Conservation (phyloP, 2,113 vertebrate species). For the Macroglossus sobrinus region DNA sequence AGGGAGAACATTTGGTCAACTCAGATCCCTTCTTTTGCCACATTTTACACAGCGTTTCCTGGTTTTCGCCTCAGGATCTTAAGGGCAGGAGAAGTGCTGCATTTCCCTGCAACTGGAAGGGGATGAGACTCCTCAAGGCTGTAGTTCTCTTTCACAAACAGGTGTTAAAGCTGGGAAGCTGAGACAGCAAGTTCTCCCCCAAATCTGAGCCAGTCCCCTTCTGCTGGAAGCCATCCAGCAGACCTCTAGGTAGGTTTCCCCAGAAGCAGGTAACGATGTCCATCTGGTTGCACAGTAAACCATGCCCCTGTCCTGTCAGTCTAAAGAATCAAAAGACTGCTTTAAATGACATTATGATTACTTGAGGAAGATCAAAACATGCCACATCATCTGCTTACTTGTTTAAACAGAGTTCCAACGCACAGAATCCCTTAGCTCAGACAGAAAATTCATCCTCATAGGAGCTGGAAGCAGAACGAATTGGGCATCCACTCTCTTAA, state of each 20-base stretch:
- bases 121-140: not conserved
- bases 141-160: not conserved
- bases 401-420: constrained; percentile 4
- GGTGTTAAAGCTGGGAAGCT: not conserved
- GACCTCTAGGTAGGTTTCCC: not conserved
- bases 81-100: not conserved
- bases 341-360: not conserved
- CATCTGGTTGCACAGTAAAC: not conserved
- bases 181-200: not conserved
- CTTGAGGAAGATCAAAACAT: constrained; percentile 50
- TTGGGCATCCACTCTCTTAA: not conserved
- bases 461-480: constrained; percentile 2
- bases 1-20: not conserved
- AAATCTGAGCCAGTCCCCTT: not conserved
- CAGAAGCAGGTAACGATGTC: not conserved
- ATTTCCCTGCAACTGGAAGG: not conserved
- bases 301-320: constrained; percentile 32
- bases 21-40: not conserved
- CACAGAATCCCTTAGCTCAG: not conserved
- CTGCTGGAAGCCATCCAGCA: not conserved
- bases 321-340: constrained; percentile 22
- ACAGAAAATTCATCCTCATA: constrained; percentile 53
- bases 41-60: not conserved
- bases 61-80: not conserved
- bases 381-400: constrained; percentile 41